These are phyloP conservation scores for Actinemys pallida DNA, from an alignment of 2,113 vertebrate genomes.

Conservation along the genomic window DNA sequence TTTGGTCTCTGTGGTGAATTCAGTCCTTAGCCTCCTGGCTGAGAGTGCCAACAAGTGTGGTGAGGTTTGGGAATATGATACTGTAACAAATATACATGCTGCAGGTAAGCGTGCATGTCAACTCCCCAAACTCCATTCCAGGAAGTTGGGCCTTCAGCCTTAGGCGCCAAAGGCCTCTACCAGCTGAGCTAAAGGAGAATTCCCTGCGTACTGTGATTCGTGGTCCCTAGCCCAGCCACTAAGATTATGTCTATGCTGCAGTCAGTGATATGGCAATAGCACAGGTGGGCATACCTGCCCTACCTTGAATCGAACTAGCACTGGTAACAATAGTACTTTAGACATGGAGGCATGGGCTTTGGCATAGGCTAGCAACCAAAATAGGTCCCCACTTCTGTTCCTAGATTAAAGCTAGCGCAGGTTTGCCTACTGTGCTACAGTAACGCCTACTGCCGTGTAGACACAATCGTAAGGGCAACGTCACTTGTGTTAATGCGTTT, in stretches of 20 bases:
- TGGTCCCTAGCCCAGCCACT: neutral
- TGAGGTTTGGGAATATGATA: neutral
- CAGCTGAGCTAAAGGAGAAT: too few species aligned
- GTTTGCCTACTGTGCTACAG: neutral
- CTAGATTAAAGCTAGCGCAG: neutral
- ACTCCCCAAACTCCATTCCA: neutral
- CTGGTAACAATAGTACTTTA: neutral
- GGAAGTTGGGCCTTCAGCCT: neutral
- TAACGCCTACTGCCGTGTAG: neutral
- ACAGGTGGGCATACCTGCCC: neutral
- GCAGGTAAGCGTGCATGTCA: neutral
- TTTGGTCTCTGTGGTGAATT: neutral
- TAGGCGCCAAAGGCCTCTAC: neutral
- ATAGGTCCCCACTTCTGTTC: neutral
- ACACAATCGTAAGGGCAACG: neutral
- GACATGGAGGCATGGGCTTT: neutral
- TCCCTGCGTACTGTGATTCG: neutral
- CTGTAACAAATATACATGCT: neutral
- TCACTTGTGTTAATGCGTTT: accelerated
- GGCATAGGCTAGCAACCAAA: neutral
- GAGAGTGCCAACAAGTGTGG: neutral
- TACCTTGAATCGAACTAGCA: neutral
- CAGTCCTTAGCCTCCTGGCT: neutral
- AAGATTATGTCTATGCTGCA: neutral
- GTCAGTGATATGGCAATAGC: neutral